Percentiles rank a stretch among this genome's conserved stretches.
Evolutionary conservation across 2,797 vertebrate species (phyloP).

Genomic region (Malacoctenus gilli): DNA sequence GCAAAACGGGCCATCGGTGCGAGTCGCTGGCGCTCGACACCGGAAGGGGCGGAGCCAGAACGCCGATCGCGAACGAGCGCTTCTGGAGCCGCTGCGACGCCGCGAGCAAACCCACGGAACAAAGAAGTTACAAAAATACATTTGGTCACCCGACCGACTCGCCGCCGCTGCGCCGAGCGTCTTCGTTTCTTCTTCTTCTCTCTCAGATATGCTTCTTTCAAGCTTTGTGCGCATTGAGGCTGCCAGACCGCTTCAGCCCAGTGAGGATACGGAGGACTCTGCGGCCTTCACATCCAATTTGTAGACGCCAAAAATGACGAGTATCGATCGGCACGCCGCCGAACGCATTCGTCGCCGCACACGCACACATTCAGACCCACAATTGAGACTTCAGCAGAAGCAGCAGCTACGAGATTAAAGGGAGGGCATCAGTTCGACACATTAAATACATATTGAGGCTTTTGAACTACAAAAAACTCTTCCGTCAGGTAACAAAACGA

Average conservation of each 20-base stretch:
- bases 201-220: slow-evolving; percentile 67
- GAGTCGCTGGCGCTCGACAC: slow-evolving; percentile 31
- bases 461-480: slow-evolving; percentile 33
- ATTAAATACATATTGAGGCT: slow-evolving; percentile 16
- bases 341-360: slow-evolving; percentile 32
- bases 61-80: slow-evolving; percentile 34
- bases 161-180: slow-evolving; percentile 42
- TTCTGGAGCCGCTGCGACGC: slow-evolving; percentile 41
- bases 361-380: slow-evolving; percentile 35
- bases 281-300: slow-evolving; percentile 53
- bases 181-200: too few species aligned
- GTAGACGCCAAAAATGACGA: too few species aligned
- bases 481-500: slow-evolving; percentile 39
- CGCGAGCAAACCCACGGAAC: slow-evolving; percentile 28
- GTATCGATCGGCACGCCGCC: slow-evolving; percentile 8
- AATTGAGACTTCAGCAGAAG: slow-evolving; percentile 48
- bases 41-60: slow-evolving; percentile 13
- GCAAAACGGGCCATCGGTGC: too few species aligned
- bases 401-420: slow-evolving; percentile 64
- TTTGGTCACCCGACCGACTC: slow-evolving; percentile 67
- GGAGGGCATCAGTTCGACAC: slow-evolving; percentile 53
- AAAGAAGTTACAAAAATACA: slow-evolving; percentile 75
- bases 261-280: slow-evolving; percentile 59
- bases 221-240: slow-evolving; percentile 71
- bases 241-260: slow-evolving; percentile 48